Evolutionary conservation across 1,140 invertebrate genomes (phyloP), one percentile per base, ranked within the genome.

Genomic region (Thalassaphorura encarpata): DNA sequence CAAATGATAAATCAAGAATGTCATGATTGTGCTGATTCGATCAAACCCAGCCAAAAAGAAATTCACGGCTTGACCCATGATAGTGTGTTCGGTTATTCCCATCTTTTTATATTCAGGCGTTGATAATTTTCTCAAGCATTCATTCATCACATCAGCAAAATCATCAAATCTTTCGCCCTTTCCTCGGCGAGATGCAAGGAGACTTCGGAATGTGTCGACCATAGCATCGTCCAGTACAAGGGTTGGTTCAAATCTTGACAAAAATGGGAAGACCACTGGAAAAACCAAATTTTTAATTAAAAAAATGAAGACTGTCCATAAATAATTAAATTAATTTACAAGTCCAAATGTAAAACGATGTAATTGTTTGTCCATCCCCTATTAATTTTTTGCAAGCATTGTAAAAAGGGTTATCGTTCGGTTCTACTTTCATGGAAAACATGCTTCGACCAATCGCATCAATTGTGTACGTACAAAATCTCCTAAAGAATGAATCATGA

Each of bases 31-130:
- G 1, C 59, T 54, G 2, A 59, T 67, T 28, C 57, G 65, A 45
- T 66, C 65, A 39, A 57, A 64, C 0, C 66, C 66, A 21, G 58
- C 65, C 24, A 64, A 19, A 28, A 67, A 58, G 27, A 64, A 61
- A 3, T 56, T 28, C 13, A 67, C 24, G 23, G 49, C 58, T 40
- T 65, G 59, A 0, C 40, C 55, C 11, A 59, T 19, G 6, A 67
- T 16, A 21, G 64, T 58, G 18, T 42, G 28, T 26, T 62, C 42
- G 4, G 58, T 57, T 8, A 52, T 43, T 31, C 51, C 31, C 23
- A 21, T 13, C 15, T 46, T 24, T 26, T 54, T 51, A 19, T 15
- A 29, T 23, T 50, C 41, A 21, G 31, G 29, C 29, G 52, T 45
- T 13, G 27, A 39, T 24, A 60, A 45, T 23, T 45, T 50, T 13